Evolutionary conservation across 2,888 invertebrate species (phyloP), one percentile per base, ranked within the genome.

Genomic region (Gibbula magus): DNA sequence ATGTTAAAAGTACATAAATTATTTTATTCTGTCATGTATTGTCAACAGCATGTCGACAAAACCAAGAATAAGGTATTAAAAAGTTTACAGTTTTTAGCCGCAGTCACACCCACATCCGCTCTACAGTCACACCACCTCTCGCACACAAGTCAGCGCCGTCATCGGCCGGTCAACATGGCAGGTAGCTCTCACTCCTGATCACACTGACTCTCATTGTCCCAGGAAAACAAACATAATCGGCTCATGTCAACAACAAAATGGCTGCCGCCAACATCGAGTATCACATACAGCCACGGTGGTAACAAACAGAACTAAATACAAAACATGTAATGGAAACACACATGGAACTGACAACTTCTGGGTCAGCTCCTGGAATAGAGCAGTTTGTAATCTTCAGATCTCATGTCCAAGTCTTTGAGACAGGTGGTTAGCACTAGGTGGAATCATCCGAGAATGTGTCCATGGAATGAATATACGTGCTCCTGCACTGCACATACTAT

Each of bases 1-100:
- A 61, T 61, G 16, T 61, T 25, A n/a, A 61, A 61, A 61, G 61
- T 61, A 61, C 61, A 61, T 61, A 61, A 61, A 61, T 61, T 61
- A 61, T 61, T 61, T 61, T 61, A 61, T 61, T 61, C 29, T 61
- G 61, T 61, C 61, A 61, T 16, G 61, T 25, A 10, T 61, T 29
- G 61, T 61, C 29, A 61, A 61, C 61, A 61, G 29, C 29, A 25
- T 0, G 29, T 29, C 25, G 61, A 61, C 61, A 29, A 29, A 20
- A 20, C 20, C 20, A 20, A 61, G 61, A 61, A 61, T 29, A 29
- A 61, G 25, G n/a, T 61, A 29, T 61, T 61, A 25, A 45, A 61
- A 25, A 61, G 61, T 61, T 61, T 61, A 61, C 61, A 61, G 29
- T 29, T 61, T 18, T 20, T 29, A 29, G 61, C 29, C 61, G 29